These are phyloP conservation scores for Entomobrya proxima DNA, from an alignment of 2,888 invertebrate species.

Conservation along the genomic window DNA sequence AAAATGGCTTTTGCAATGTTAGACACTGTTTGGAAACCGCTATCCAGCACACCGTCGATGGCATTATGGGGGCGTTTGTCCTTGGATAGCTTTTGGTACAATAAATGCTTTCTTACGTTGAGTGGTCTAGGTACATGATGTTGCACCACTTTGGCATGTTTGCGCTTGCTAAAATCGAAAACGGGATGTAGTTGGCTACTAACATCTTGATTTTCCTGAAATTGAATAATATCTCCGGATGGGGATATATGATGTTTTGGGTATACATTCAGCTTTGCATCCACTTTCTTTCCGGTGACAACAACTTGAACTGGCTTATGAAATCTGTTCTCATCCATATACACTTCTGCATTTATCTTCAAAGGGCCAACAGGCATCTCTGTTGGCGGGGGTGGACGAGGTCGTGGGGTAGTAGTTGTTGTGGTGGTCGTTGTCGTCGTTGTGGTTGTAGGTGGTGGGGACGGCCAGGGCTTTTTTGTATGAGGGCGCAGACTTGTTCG, in stretches of 20 bases:
- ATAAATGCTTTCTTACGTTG: conserved; percentile 47
- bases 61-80: conserved; percentile 34
- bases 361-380: conserved; percentile 17
- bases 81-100: conserved; percentile 38
- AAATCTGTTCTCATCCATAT: conserved; percentile 56
- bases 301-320: conserved; percentile 54
- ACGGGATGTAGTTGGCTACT: background rate
- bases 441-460: conserved; percentile 37
- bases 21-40: conserved; percentile 5
- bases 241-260: conserved; percentile 7
- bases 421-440: conserved; percentile 24
- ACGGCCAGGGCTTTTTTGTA: conserved; percentile 32
- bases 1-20: conserved; percentile 31
- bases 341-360: conserved; percentile 58
- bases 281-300: conserved; percentile 58
- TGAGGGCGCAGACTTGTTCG: conserved; percentile 5
- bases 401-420: background rate
- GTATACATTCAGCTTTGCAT: conserved; percentile 53
- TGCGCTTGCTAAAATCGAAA: background rate
- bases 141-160: background rate
- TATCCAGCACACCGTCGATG: conserved; percentile 33
- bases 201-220: background rate
- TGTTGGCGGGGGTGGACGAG: background rate
- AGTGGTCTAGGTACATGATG: conserved; percentile 35
- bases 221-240: background rate